Evolutionary conservation across 2,113 vertebrate species (phyloP), one percentile per base, ranked within the genome.

Genomic region (Festucalex cinctus): DNA sequence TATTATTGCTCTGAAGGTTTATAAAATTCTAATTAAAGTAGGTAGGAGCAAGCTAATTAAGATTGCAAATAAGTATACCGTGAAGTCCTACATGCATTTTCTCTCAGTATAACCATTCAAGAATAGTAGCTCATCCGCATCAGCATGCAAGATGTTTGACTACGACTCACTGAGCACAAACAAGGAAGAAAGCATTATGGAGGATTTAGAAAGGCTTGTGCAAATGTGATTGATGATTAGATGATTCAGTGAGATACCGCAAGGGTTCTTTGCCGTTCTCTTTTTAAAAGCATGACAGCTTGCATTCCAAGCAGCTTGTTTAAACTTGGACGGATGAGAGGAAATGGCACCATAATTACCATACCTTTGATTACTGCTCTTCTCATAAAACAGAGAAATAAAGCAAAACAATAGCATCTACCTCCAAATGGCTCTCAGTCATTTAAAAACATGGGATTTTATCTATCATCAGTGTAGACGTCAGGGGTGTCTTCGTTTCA

Each of bases 41-140:
- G 46, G 46, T 22, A 35, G 60, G 13, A 54, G 6, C 22, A 35
- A 58, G 19, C n/a, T 12, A 3, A 54, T 41, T n/a, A 39, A 9
- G 13, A 67, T 44, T 39, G 44, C 17, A 61, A 44, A n/a, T 60
- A 1, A 28, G 37, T 51, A 72, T 26, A 17, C 7, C 22, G 24
- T 54, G 20, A 51, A 44, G 58, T 13, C 48, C 22, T 62, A 35
- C 51, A 49, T 41, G 13, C 44, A 20, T 24, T 69, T 48, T 72
- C 39, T 24, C 69, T 83, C 49, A 71, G 68, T 73, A 70, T 75
- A 80, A 81, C 83, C 78, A 75, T 81, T 88, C 66, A 75, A 79
- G 74, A 58, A 62, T 76, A 66, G 66, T 69, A 70, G 75, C 77
- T 79, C 75, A 81, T 83, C 84, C 81, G 86, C 86, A 83, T 87